Base-by-base conservation (phyloP, 1,140 invertebrate genomes). In the Trissolcus basalis region DNA sequence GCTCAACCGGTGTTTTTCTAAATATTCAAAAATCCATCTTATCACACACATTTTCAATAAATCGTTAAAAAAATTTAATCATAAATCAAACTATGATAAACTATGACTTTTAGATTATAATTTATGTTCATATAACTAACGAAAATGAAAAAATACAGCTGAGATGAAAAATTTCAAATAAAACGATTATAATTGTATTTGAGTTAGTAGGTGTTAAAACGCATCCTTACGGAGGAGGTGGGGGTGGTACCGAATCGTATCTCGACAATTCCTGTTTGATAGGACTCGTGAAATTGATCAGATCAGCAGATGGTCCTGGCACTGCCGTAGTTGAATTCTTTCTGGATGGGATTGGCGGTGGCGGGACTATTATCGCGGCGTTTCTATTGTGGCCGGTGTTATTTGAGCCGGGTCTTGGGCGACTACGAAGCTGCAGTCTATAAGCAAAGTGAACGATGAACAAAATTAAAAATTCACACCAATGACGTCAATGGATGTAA, bases 261-360 rank as follows among this genome's bases (percentile, higher is more conserved):
- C 83, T 82, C 0, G 80, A 63, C 44, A 88, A 56, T 61, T 88
- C 86, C 39, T 86, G 85, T 43, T 88, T 89, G 9, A 88, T 73
- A 8, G 88, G 93, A 85, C 92, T 94, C 19, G 91, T 90, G 80
- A 94, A 94, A 51, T 92, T 94, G 69, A 95, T 95, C 13, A 95
- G 84, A 85, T 95, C 93, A 54, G 88, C 89, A 63, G 88, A 90
- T 35, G 91, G 89, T 48, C 83, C 85, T 36, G 87, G 83, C 6
- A 86, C 82, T 61, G 90, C 86, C 27, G 91, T 90, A 15, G 84
- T 83, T 76, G 83, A 89, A 84, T 86, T 89, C 78, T 88, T 88
- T 81, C 90, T 86, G 79, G 84, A 86, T 58, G 88, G 87, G 54
- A 87, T 81, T 54, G 86, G 83, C 13, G 90, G 90, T 41, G 90